A percentile compares a stretch with the other conserved stretches of the same genome.
These are phyloP conservation scores for Sciurus niger DNA, from an alignment of 2,113 vertebrate genomes.

Conservation along the genomic window DNA sequence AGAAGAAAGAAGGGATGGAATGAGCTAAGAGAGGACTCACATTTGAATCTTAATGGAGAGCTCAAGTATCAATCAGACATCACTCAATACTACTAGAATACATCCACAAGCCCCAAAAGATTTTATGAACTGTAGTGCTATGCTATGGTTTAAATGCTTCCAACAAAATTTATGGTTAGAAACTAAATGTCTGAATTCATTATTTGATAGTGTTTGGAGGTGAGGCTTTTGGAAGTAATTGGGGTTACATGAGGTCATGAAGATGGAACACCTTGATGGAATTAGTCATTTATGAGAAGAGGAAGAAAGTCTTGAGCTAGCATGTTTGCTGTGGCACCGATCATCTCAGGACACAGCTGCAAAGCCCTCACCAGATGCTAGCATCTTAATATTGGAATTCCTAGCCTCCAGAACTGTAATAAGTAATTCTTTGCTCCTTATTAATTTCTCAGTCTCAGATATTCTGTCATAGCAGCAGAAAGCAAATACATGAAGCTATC, in stretches of 20 bases:
- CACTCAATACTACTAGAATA: background rate
- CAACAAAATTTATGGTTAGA: background rate
- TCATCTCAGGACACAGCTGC: too few species aligned
- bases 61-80: background rate
- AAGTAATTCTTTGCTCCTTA: background rate
- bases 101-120: background rate
- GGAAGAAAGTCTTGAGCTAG: background rate
- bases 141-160: background rate
- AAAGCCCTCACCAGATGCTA: background rate
- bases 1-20: background rate
- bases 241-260: background rate
- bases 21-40: background rate
- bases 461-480: background rate
- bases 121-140: background rate
- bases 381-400: background rate
- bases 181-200: too few species aligned
- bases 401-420: background rate
- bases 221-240: background rate
- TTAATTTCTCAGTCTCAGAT: background rate
- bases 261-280: too few species aligned
- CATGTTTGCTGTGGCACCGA: background rate
- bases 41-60: conserved; percentile 9
- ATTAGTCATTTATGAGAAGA: background rate
- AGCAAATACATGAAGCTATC: background rate
- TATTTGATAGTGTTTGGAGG: background rate